These are phyloP conservation scores for Ageneiosus marmoratus DNA, from an alignment of 2,113 vertebrate species.

Conservation along the genomic window DNA sequence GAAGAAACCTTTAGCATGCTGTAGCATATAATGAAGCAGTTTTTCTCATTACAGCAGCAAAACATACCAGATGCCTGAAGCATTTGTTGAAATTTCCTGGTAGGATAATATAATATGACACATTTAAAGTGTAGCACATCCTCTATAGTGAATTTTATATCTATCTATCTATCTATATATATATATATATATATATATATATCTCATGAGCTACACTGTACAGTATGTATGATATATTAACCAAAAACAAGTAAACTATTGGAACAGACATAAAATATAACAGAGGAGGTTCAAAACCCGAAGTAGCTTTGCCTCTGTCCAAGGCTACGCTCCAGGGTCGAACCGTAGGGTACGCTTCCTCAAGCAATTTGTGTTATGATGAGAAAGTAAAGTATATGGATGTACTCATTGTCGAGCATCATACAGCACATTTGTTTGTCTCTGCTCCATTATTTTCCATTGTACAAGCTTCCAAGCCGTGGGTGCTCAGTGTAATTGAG, in stretches of 20 bases:
- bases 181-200: too few species aligned
- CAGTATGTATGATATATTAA: neutral
- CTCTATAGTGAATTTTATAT: neutral
- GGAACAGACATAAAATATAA: neutral
- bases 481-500: neutral
- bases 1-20: constrained; percentile 1
- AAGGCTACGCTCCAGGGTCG: neutral
- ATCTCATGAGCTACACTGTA: neutral
- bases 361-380: neutral
- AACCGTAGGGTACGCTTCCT: neutral
- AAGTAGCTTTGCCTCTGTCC: neutral
- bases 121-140: neutral
- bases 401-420: neutral
- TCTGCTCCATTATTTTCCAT: constrained; percentile 7
- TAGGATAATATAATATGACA: neutral
- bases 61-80: constrained; percentile 4
- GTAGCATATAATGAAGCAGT: neutral
- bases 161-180: too few species aligned
- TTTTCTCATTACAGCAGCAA: neutral
- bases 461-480: neutral
- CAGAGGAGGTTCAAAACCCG: neutral
- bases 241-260: neutral
- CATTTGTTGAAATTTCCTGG: neutral
- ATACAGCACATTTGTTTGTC: constrained; percentile 9
- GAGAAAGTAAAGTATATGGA: neutral